Evolutionary conservation across 1,140 invertebrate species (phyloP), one percentile per base, ranked within the genome.

Genomic region (Neocloeon triangulifer): DNA sequence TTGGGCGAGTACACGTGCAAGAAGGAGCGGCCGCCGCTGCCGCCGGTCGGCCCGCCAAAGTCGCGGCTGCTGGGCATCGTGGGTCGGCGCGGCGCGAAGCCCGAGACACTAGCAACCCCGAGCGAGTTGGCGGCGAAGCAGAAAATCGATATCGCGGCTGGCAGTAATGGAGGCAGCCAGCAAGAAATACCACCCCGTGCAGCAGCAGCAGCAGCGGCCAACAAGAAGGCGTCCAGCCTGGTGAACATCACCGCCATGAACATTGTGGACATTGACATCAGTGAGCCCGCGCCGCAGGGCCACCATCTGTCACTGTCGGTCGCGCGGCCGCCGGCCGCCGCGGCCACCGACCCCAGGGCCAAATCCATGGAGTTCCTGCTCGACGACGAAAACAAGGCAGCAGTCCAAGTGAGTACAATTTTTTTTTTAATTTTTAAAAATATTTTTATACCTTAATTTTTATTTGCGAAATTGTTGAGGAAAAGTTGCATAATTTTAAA

Each of bases 301-400:
- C 10, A 12, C 21, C 15, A 19, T 18, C 37, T 6, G 28, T 18
- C 19, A 36, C 42, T 45, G 26, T 35, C 40, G 28, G 28, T 37
- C 26, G 37, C 35, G 40, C 34, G 37, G 33, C 39, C 39, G 39
- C 32, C 37, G 44, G 33, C 42, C 19, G 32, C 45, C 23, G 42
- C 37, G 15, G 32, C 45, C 33, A 41, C 46, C 34, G 51, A 63
- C 40, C 50, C 53, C 35, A 52, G 76, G 39, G 69, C 79, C 35
- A 82, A 82, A 58, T 81, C 76, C 56, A 85, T 88, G 80, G 81
- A 88, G 64, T 86, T 84, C 59, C 67, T 88, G 44, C 65, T 88
- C 46, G 79, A 85, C 55, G 84, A 81, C 55, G 76, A 82, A 45
- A 85, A 82, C 56, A 64, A 77, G 46, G 69, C 66, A 42, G 66